A percentile compares a stretch with the other conserved stretches of the same genome.
Conservation (phyloP, 1,140 invertebrate genomes). For the Saccostrea glomerata region DNA sequence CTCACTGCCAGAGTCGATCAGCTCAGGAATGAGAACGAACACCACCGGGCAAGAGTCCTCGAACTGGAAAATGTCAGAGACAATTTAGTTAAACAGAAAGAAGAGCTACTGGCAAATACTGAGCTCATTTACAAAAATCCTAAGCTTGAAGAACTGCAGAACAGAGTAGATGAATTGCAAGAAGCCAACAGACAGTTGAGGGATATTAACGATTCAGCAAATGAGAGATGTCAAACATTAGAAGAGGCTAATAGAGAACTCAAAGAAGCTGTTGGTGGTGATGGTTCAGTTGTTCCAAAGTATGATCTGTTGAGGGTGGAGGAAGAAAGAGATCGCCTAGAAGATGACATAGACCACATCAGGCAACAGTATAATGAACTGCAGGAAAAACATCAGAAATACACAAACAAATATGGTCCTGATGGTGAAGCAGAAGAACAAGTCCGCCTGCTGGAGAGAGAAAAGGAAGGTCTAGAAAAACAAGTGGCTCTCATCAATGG, state of each 20-base stretch:
- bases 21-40: slow-evolving; percentile 70
- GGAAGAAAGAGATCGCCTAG: slow-evolving; percentile 61
- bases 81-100: slow-evolving; percentile 72
- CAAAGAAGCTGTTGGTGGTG: slow-evolving; percentile 67
- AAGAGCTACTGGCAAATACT: slow-evolving; percentile 69
- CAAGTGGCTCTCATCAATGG: slow-evolving; percentile 71
- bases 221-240: slow-evolving; percentile 63
- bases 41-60: slow-evolving; percentile 64
- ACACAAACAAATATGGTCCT: slow-evolving; percentile 50
- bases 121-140: slow-evolving; percentile 71
- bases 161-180: slow-evolving; percentile 67
- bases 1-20: slow-evolving; percentile 71
- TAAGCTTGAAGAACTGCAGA: slow-evolving; percentile 65
- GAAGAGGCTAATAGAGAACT: slow-evolving; percentile 68
- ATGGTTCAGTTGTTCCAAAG: slow-evolving; percentile 59
- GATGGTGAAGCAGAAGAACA: slow-evolving; percentile 55
- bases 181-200: slow-evolving; percentile 68
- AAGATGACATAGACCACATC: slow-evolving; percentile 59
- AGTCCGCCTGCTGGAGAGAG: slow-evolving; percentile 58
- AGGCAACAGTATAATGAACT: slow-evolving; percentile 63
- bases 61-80: slow-evolving; percentile 72
- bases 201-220: slow-evolving; percentile 69
- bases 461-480: slow-evolving; percentile 72
- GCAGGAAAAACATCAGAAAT: slow-evolving; percentile 62
- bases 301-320: slow-evolving; percentile 53